Evolutionary conservation across 2,888 invertebrate genomes (phyloP).

Genomic region (Oxyteleia sp.): DNA sequence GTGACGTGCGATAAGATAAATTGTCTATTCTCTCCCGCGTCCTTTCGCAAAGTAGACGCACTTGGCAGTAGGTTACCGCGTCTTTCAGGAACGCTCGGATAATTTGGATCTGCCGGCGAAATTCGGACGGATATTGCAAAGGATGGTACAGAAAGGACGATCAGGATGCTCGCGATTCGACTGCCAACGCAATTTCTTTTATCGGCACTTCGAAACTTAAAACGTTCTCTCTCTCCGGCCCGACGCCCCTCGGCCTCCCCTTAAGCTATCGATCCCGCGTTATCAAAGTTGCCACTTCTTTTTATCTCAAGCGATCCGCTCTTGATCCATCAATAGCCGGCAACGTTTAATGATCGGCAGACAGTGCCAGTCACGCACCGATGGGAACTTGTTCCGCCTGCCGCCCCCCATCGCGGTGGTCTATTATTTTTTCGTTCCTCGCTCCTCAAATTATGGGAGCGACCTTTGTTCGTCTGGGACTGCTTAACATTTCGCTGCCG

Average conservation of each 20-base stretch:
- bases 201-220: slow-evolving; percentile 67
- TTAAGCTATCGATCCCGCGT: slow-evolving; percentile 51
- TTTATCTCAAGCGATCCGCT: slow-evolving; percentile 44
- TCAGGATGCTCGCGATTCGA: slow-evolving; percentile 51
- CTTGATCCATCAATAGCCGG: slow-evolving; percentile 65
- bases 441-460: slow-evolving; percentile 10
- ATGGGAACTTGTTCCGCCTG: slow-evolving; percentile 44
- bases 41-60: slow-evolving; percentile 16
- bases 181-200: slow-evolving; percentile 70
- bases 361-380: slow-evolving; percentile 37
- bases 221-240: slow-evolving; percentile 33
- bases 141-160: slow-evolving; percentile 42
- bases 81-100: slow-evolving; percentile 32
- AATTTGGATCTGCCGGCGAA: slow-evolving; percentile 51
- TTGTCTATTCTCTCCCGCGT: slow-evolving; percentile 1
- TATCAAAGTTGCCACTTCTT: slow-evolving; percentile 64
- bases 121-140: slow-evolving; percentile 60
- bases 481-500: slow-evolving; percentile 20
- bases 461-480: background rate
- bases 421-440: slow-evolving; percentile 31
- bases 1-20: slow-evolving; percentile 29
- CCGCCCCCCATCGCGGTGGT: too few species aligned
- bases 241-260: slow-evolving; percentile 9
- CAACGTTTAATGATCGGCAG: slow-evolving; percentile 57
- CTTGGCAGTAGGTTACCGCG: slow-evolving; percentile 41